Conservation (phyloP, 2,113 vertebrate genomes). For the Prunella himalayana region DNA sequence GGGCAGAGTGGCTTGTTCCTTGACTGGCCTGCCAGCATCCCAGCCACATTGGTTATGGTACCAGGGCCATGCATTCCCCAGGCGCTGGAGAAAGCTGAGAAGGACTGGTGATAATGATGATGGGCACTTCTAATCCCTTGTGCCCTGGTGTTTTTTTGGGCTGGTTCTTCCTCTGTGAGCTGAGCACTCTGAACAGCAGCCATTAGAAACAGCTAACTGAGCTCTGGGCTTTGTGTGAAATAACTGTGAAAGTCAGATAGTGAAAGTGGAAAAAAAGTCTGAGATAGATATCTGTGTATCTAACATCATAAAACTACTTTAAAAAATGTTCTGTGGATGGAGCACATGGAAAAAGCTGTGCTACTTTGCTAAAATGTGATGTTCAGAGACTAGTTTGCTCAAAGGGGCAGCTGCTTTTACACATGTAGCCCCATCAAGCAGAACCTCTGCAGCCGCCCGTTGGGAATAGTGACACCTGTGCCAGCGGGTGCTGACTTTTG, state of each 20-base stretch:
- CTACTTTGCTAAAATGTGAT: not conserved
- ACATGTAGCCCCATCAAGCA: not conserved
- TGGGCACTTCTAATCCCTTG: not conserved
- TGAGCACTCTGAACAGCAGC: not conserved
- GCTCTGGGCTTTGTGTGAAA: not conserved
- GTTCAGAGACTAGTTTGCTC: not conserved
- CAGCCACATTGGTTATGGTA: not conserved
- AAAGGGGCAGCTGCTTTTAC: not conserved
- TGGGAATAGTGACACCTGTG: constrained; percentile 51
- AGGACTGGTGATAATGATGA: not conserved
- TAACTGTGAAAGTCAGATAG: not conserved
- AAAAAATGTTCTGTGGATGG: not conserved
- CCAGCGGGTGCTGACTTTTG: constrained; percentile 50
- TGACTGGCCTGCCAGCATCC: not conserved
- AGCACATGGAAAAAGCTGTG: not conserved
- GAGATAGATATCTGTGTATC: not conserved
- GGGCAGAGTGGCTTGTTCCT: not conserved
- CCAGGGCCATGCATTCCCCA: rapidly evolving
- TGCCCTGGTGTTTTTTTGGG: not conserved
- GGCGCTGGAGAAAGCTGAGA: not conserved
- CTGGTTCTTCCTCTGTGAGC: not conserved
- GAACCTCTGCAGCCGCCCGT: constrained; percentile 26
- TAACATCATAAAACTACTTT: not conserved
- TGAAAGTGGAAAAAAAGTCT: not conserved
- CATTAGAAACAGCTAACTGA: not conserved